Percentiles rank a stretch among this genome's conserved stretches.
phyloP scores from a whole-genome alignment of 2,113 vertebrate genomes.

The Dasyprocta punctata region DNA sequence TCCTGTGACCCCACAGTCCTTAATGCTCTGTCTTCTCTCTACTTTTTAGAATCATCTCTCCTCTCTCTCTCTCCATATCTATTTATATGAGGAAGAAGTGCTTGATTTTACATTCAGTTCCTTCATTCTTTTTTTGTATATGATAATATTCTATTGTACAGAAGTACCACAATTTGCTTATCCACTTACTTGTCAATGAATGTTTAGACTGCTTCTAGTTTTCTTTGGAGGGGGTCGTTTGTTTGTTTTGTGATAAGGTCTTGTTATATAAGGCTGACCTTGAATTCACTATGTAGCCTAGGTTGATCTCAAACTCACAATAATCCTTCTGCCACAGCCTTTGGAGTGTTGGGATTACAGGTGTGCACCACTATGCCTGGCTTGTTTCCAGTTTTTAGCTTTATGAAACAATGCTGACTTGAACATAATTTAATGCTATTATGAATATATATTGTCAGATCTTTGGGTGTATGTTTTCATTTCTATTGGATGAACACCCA shows the following conservation, averaged over 20 bases:
- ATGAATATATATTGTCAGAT: background rate
- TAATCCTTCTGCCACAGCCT: background rate
- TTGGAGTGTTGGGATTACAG: background rate
- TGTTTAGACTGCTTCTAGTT: constrained; percentile 3
- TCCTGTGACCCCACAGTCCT: background rate
- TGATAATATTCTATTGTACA: background rate
- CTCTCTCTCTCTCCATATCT: background rate
- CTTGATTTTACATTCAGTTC: background rate
- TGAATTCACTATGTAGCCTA: background rate
- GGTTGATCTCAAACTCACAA: background rate
- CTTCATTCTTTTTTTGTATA: background rate
- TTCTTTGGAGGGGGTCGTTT: background rate
- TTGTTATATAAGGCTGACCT: no score
- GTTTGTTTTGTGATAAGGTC: background rate
- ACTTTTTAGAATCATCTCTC: background rate
- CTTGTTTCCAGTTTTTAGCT: background rate
- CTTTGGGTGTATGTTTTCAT: constrained; percentile 53
- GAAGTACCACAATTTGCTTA: background rate
- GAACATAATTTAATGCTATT: constrained; percentile 51
- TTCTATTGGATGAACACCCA: constrained; percentile 27
- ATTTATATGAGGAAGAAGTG: background rate
- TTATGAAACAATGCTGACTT: constrained; percentile 50
- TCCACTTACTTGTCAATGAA: constrained; percentile 1
- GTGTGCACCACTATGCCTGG: background rate
- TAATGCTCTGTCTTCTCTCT: background rate